Percentiles rank a stretch among this genome's conserved stretches.
phyloP scores from a whole-genome alignment of 2,888 invertebrate species.

The Drosophila neotestacea region DNA sequence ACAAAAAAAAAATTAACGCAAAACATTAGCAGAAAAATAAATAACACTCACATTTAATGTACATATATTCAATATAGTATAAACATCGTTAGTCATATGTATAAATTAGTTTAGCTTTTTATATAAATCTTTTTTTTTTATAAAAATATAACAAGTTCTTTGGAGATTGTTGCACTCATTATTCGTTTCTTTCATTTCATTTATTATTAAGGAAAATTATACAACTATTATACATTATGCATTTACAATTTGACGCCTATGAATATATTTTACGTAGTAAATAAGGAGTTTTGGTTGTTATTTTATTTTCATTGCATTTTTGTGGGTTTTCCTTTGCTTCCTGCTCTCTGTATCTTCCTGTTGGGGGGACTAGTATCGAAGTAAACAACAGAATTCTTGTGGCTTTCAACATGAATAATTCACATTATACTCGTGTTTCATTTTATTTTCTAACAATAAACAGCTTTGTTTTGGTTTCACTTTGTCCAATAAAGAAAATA shows the following conservation, averaged over 20 bases:
- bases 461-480: slow-evolving; percentile 29
- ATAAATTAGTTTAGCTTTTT: slow-evolving; percentile 57
- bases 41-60: slow-evolving; percentile 52
- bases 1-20: slow-evolving; percentile 35
- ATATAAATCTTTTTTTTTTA: slow-evolving; percentile 60
- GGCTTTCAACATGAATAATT: slow-evolving; percentile 34
- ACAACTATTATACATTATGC: slow-evolving; percentile 52
- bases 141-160: slow-evolving; percentile 79
- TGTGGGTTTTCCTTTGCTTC: slow-evolving; percentile 5
- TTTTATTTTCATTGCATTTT: slow-evolving; percentile 18
- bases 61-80: slow-evolving; percentile 47
- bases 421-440: slow-evolving; percentile 11
- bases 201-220: slow-evolving; percentile 64
- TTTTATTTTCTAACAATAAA: slow-evolving; percentile 22
- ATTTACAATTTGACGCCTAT: slow-evolving; percentile 50
- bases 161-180: slow-evolving; percentile 57
- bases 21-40: slow-evolving; percentile 64
- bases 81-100: slow-evolving; percentile 50
- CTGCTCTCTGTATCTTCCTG: slow-evolving; percentile 5
- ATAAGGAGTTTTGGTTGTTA: slow-evolving; percentile 56
- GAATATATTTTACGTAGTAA: slow-evolving; percentile 42
- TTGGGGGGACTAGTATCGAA: slow-evolving; percentile 43
- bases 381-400: slow-evolving; percentile 40
- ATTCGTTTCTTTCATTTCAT: slow-evolving; percentile 8
- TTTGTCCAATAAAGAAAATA: slow-evolving; percentile 11